phyloP scores from a whole-genome alignment of 2,797 vertebrate genomes.

The Melanotaenia pygmaea region DNA sequence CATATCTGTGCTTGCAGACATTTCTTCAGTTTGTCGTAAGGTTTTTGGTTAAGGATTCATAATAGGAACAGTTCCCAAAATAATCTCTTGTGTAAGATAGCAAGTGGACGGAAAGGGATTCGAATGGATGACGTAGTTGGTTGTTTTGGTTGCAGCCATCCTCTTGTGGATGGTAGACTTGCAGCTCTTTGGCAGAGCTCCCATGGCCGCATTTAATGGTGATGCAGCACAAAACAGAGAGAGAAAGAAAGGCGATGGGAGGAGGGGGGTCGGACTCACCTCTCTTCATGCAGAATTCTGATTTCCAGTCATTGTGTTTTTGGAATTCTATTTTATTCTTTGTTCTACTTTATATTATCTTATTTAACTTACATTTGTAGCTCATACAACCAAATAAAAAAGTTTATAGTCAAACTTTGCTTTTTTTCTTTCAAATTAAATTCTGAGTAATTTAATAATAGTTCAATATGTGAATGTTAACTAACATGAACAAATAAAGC shows the following conservation, averaged over 20 bases:
- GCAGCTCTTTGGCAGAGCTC: conserved; percentile 74
- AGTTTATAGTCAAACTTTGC: neutral
- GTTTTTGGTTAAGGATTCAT: conserved; percentile 17
- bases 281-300: conserved; percentile 27
- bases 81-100: conserved; percentile 15
- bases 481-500: neutral
- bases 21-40: conserved; percentile 19
- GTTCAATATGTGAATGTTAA: neutral
- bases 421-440: neutral
- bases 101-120: conserved; percentile 41
- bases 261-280: conserved; percentile 4
- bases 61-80: conserved; percentile 28
- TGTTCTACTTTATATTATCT: neutral
- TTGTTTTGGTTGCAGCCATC: conserved; percentile 73
- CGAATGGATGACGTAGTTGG: conserved; percentile 54
- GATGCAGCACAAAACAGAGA: conserved; percentile 71
- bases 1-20: neutral
- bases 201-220: conserved; percentile 65
- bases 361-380: neutral
- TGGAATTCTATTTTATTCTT: conserved; percentile 7
- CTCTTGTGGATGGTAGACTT: conserved; percentile 69
- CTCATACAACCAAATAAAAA: neutral
- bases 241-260: conserved; percentile 33
- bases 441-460: no score
- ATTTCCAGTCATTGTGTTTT: conserved; percentile 20